Evolutionary conservation across 30 jellyfish, hydroid and myxozoan genomes (phyloP).

Genomic region (Hydra vulgaris): DNA sequence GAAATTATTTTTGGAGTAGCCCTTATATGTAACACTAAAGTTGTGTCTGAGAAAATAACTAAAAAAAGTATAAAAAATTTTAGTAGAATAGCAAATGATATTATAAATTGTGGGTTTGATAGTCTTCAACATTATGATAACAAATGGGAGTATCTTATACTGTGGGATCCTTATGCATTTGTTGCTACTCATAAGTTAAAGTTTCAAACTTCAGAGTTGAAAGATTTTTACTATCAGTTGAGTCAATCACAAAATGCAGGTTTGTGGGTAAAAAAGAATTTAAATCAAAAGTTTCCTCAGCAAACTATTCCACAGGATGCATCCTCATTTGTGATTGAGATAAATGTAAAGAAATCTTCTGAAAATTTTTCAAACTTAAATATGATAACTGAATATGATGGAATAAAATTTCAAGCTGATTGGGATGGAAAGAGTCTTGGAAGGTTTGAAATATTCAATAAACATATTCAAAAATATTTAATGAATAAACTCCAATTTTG

Average conservation of each 20-base stretch:
- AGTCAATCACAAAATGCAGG: background rate
- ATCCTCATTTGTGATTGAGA: background rate
- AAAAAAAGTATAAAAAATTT: no score
- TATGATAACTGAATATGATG: no score
- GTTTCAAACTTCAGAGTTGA: background rate
- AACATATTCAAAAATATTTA: slow-evolving; percentile 3
- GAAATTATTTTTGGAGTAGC: slow-evolving; percentile 1
- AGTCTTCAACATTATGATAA: slow-evolving; percentile 2
- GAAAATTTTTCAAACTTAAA: no score
- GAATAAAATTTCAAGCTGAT: background rate
- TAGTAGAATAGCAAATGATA: background rate
- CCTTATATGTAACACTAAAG: background rate
- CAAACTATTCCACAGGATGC: background rate
- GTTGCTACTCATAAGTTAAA: slow-evolving; percentile 5
- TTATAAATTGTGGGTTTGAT: background rate
- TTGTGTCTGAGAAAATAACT: background rate
- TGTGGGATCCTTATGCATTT: slow-evolving; percentile 18
- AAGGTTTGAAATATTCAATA: background rate
- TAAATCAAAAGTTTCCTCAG: background rate
- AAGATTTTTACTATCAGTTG: background rate
- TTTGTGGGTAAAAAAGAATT: background rate
- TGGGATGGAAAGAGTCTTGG: slow-evolving; percentile 17
- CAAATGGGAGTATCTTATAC: slow-evolving; percentile 9
- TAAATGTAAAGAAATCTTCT: background rate
- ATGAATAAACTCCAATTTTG: slow-evolving; percentile 18